Evolutionary conservation across 2,888 invertebrate genomes (phyloP), one percentile per base, ranked within the genome.

Genomic region (Meliscaeva auricollis): DNA sequence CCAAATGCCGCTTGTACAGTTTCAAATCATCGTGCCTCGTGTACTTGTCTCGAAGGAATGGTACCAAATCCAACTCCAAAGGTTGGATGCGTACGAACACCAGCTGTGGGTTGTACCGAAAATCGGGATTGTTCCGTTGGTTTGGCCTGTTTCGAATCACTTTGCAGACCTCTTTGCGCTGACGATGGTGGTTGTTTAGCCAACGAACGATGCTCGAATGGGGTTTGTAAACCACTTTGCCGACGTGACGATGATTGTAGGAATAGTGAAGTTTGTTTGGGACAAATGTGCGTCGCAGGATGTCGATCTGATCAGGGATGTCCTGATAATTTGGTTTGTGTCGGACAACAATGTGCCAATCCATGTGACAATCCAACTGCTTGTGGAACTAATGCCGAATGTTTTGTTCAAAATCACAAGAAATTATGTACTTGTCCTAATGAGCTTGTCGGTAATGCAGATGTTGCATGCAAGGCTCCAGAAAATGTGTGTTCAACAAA

Each of bases 11-110:
- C 95, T 20, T 97, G 97, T 89, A 94, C 96, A 0, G 96, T 96
- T 1, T 94, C 95, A 11, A 96, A 96, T 89, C 96, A 97, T 90
- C 94, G 97, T 88, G 96, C 97, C 5, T 94, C 95, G 44, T 98
- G 98, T 90, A 95, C 96, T 22, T 98, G 98, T 90, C 93, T 95
- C 41, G 93, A 94, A 62, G 96, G 95, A 22, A 94, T 97, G 90
- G 96, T 97, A 88, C 96, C 97, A 11, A 97, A 96, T 91, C 97
- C 97, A 62, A 96, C 97, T 1, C 96, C 98, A 1, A 96, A 97
- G 90, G 94, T 98, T 41, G 98, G 97, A 0, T 98, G 98, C 89
- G 95, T 97, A 0, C 94, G 98, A 88, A 94, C 96, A 11, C 97
- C 97, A 0, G 94, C 96, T 11, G 92, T 94, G 17, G 93, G 94